These are phyloP conservation scores for Symphodus melops DNA, from an alignment of 2,113 vertebrate genomes.

Conservation along the genomic window DNA sequence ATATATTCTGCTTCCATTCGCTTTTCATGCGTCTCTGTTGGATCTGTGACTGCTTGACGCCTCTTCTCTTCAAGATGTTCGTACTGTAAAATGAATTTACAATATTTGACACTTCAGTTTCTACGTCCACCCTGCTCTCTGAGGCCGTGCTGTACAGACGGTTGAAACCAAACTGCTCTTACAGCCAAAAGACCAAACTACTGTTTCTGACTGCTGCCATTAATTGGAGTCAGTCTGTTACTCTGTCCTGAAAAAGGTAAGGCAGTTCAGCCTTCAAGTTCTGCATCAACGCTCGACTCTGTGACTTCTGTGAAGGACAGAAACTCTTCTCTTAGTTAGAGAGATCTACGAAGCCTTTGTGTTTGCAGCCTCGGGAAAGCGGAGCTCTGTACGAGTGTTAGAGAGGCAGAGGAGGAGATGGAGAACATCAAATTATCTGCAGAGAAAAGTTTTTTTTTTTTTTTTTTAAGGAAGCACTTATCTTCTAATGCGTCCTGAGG, in stretches of 20 bases:
- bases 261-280: neutral
- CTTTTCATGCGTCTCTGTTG: too few relatives aligned
- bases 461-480: constrained; percentile 48
- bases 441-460: constrained; percentile 28
- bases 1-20: too few relatives aligned
- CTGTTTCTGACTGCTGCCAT: neutral
- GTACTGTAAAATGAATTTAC: too few relatives aligned
- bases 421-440: constrained; percentile 46
- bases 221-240: constrained; percentile 19
- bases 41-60: too few relatives aligned
- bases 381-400: constrained; percentile 23
- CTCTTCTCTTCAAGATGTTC: too few relatives aligned
- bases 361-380: constrained; percentile 33
- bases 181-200: too few relatives aligned
- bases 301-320: constrained; percentile 11
- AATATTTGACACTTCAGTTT: neutral
- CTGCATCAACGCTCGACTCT: constrained; percentile 2
- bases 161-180: neutral
- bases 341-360: constrained; percentile 6
- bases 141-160: neutral
- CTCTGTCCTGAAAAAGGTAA: constrained; percentile 1
- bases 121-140: neutral
- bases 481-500: constrained; percentile 48
- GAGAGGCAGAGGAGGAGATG: constrained; percentile 23
- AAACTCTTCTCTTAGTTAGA: constrained; percentile 17